These are phyloP conservation scores for Anas capensis DNA, from an alignment of 2,797 vertebrate genomes.

Conservation along the genomic window DNA sequence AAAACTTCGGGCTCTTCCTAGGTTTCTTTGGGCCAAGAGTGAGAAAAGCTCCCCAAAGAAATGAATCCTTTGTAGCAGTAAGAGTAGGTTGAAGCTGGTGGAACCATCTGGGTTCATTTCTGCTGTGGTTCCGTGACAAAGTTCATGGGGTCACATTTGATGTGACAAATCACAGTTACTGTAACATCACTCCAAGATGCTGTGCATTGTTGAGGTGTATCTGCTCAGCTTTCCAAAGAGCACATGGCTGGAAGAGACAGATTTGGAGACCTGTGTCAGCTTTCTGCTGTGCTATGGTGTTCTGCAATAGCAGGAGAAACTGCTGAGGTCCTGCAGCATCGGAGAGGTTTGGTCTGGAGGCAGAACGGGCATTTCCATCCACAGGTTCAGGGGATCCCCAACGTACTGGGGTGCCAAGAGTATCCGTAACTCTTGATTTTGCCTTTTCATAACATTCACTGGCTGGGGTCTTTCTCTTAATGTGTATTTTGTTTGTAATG, in stretches of 20 bases:
- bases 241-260: background rate
- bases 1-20: background rate
- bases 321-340: background rate
- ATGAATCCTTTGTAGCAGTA: background rate
- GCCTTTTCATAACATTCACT: background rate
- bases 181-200: background rate
- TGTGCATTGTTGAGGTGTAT: background rate
- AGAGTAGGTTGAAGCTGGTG: background rate
- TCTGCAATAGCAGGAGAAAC: background rate
- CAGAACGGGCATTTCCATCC: background rate
- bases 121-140: background rate
- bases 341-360: background rate
- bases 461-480: background rate
- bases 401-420: background rate
- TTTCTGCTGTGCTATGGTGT: background rate
- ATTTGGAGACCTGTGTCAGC: background rate
- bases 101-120: background rate
- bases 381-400: background rate
- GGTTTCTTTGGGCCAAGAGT: background rate
- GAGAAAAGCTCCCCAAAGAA: background rate
- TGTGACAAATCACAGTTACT: background rate
- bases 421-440: background rate
- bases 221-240: background rate
- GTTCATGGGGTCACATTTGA: background rate
- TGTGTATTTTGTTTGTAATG: conserved; percentile 51